A percentile compares a stretch with the other conserved stretches of the same genome.
Conservation (phyloP, 2,113 vertebrate genomes). For the Rhynchopsitta pachyrhyncha region DNA sequence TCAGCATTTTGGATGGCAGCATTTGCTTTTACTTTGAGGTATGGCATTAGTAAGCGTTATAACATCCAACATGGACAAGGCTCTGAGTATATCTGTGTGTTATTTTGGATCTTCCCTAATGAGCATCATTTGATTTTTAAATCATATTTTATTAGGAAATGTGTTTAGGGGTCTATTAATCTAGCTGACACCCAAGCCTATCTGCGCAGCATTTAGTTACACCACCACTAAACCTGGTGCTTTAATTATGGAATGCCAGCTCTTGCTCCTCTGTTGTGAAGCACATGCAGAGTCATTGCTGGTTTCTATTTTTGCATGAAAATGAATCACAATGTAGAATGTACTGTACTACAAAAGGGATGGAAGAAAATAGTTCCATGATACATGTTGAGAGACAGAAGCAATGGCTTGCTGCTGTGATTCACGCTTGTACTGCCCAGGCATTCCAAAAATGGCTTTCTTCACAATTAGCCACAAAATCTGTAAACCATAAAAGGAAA, state of each 20-base stretch:
- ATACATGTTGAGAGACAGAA: slow-evolving; percentile 59
- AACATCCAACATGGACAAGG: not conserved
- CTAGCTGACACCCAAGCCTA: not conserved
- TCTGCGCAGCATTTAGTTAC: not conserved
- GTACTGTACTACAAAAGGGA: slow-evolving; percentile 58
- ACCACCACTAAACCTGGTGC: not conserved
- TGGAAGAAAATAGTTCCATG: slow-evolving; percentile 55
- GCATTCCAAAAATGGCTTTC: slow-evolving; percentile 52
- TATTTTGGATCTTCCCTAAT: not conserved
- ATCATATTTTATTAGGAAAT: not conserved
- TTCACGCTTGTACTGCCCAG: slow-evolving; percentile 44
- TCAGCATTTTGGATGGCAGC: not conserved
- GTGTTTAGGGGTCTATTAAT: not conserved
- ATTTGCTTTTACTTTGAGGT: not conserved
- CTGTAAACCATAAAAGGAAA: slow-evolving; percentile 40
- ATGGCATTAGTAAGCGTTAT: not conserved
- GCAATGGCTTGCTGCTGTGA: slow-evolving; percentile 52
- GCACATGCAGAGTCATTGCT: not conserved
- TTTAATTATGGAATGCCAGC: slow-evolving; percentile 28
- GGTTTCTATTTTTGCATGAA: slow-evolving; percentile 54
- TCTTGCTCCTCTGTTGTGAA: slow-evolving; percentile 23
- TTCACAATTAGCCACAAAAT: slow-evolving; percentile 51
- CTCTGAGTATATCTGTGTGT: not conserved
- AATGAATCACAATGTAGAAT: slow-evolving; percentile 65
- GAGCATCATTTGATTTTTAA: not conserved